Conservation (phyloP, 2,888 invertebrate genomes). For the Thecocarcelia acutangulata region DNA sequence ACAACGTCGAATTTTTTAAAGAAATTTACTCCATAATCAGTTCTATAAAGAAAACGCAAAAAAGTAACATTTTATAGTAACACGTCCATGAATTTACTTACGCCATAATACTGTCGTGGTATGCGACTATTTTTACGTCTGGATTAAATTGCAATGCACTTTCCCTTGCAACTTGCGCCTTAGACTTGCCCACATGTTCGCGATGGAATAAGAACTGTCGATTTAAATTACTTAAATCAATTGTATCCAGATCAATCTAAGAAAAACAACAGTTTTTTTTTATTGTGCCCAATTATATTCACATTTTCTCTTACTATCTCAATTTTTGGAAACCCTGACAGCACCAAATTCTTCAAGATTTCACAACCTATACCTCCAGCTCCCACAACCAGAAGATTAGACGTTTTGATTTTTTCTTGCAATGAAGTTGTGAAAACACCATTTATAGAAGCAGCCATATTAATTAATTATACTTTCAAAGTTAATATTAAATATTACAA, state of each 20-base stretch:
- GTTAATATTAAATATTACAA: no score
- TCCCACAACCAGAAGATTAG: conserved; percentile 93
- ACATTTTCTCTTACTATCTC: conserved; percentile 87
- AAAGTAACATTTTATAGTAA: no score
- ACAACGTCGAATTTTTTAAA: conserved; percentile 96
- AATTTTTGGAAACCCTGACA: conserved; percentile 95
- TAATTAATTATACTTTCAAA: no score
- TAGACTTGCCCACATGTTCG: conserved; percentile 98
- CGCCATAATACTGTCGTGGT: conserved; percentile 97
- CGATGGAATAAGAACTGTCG: conserved; percentile 99
- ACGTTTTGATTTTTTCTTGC: conserved; percentile 85
- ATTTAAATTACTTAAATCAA: conserved; percentile 99
- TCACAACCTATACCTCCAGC: conserved; percentile 99
- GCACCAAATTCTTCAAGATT: conserved; percentile 96
- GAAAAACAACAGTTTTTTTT: conserved; percentile 81
- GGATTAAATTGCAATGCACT: conserved; percentile 94
- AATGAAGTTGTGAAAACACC: conserved; percentile 86
- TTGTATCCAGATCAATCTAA: conserved; percentile 99
- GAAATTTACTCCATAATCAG: conserved; percentile 94
- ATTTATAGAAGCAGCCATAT: conserved; percentile 86
- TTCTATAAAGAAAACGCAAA: conserved; percentile 82
- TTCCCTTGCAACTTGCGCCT: conserved; percentile 94
- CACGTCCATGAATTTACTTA: conserved; percentile 82
- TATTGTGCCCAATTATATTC: no score
- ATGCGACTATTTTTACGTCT: conserved; percentile 91